These are phyloP conservation scores for Poecile montanus DNA, from an alignment of 2,797 vertebrate species.

Conservation along the genomic window DNA sequence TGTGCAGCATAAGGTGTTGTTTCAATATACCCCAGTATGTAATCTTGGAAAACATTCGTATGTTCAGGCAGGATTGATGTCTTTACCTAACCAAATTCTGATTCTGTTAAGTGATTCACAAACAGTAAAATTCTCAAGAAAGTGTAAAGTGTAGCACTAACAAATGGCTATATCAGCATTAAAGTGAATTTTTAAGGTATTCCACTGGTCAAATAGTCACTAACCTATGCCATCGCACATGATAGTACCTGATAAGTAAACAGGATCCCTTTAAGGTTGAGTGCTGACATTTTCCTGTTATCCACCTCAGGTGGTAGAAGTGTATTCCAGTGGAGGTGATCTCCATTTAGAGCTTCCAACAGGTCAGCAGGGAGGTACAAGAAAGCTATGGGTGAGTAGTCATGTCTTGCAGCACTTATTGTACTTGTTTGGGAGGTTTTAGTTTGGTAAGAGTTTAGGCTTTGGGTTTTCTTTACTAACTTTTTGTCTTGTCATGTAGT, in stretches of 20 bases:
- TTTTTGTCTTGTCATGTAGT: neutral
- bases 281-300: neutral
- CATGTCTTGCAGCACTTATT: neutral
- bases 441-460: neutral
- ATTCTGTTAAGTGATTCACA: neutral
- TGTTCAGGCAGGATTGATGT: neutral
- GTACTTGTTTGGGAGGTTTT: neutral
- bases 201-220: neutral
- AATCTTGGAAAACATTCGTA: neutral
- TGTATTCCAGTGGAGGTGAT: conserved; percentile 98
- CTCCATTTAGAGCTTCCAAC: conserved; percentile 97
- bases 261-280: neutral
- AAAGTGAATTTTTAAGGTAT: neutral
- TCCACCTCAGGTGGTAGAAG: conserved; percentile 90
- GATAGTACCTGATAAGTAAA: neutral
- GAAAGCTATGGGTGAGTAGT: conserved; percentile 91
- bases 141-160: neutral
- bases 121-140: neutral
- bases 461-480: neutral
- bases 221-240: neutral
- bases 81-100: neutral
- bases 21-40: neutral
- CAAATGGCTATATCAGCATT: neutral
- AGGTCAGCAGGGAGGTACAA: conserved; percentile 93
- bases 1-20: neutral